phyloP scores from a whole-genome alignment of 2,113 vertebrate species.

The Orycteropus afer region DNA sequence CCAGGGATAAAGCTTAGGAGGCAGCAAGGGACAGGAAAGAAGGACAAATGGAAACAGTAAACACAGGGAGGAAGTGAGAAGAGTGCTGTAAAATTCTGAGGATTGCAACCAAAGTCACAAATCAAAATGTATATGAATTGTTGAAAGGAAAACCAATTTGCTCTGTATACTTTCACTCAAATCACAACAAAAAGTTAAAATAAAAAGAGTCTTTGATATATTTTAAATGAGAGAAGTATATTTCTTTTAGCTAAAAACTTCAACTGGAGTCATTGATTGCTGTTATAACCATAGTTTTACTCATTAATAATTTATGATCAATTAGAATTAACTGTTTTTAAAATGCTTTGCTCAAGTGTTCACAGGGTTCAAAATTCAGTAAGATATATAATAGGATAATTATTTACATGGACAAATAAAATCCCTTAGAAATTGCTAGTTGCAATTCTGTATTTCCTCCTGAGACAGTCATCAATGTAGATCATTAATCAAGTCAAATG shows the following conservation, averaged over 20 bases:
- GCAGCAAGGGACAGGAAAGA: no score
- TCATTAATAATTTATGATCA: slow-evolving; percentile 58
- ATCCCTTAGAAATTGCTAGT: slow-evolving; percentile 12
- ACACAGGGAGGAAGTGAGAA: no score
- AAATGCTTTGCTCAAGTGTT: slow-evolving; percentile 14
- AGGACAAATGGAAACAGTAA: no score
- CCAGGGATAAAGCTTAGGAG: no score
- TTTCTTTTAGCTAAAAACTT: slow-evolving; percentile 35
- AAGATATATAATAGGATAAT: slow-evolving; percentile 2
- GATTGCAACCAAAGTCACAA: no score
- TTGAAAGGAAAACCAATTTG: no score
- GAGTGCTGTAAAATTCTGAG: no score
- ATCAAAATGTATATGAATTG: no score
- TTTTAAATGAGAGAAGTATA: background rate
- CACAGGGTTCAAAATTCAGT: slow-evolving; percentile 46
- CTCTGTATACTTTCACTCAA: no score
- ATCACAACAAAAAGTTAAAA: no score
- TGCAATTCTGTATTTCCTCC: background rate
- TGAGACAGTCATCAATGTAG: slow-evolving; percentile 12
- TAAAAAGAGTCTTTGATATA: no score
- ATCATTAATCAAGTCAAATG: slow-evolving; percentile 59
- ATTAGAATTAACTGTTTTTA: slow-evolving; percentile 31
- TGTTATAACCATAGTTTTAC: slow-evolving; percentile 44
- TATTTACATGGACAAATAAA: slow-evolving; percentile 49
- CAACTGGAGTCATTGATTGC: slow-evolving; percentile 26